Base-by-base conservation (phyloP, 2,888 invertebrate genomes). In the Chrysolina americana region DNA sequence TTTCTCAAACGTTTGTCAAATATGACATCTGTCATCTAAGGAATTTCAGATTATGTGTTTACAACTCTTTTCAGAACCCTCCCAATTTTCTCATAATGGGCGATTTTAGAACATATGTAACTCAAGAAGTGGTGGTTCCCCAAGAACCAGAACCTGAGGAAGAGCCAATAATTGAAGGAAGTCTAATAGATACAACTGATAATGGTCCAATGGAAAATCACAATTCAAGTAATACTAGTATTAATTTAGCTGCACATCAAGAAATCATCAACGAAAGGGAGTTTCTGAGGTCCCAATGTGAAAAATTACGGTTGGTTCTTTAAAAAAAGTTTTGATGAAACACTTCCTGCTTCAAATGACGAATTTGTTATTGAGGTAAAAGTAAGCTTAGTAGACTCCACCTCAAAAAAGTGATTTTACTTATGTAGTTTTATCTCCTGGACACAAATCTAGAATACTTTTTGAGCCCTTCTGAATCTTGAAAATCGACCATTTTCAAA, bases 71-170 rank as follows among this genome's bases (percentile, higher is more conserved):
- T 41, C 82, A 94, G 89, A 93, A 94, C 83, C 97, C 98, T 73
- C 99, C 99, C 0, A 99, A 99, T 89, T 99, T 99, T 89, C 90
- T 97, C 78, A 92, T 95, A 77, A 94, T 96, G 90, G 94, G 97
- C 63, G 98, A 98, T 86, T 92, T 99, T 84, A 94, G 95, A 70
- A 95, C 95, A 23, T 99, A 99, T 86, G 95, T 97, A 70, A 95
- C 98, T 1, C 98, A 98, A 0, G 97, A 98, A 78, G 98, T 97
- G 62, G 92, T 94, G 36, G 92, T 97, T 69, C 95, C 96, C 1
- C 94, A 92, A 47, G 92, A 93, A 80, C 95, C 95, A 0, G 89
- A 89, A 76, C 95, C 95, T 1, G 89, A 89, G 71, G 87, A 90
- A 3, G 92, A 92, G 74, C 89, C 90, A 15, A 90, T 91, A 76